Evolutionary conservation across 1,140 invertebrate genomes (phyloP), one percentile per base, ranked within the genome.

Genomic region (Drosophila elegans): DNA sequence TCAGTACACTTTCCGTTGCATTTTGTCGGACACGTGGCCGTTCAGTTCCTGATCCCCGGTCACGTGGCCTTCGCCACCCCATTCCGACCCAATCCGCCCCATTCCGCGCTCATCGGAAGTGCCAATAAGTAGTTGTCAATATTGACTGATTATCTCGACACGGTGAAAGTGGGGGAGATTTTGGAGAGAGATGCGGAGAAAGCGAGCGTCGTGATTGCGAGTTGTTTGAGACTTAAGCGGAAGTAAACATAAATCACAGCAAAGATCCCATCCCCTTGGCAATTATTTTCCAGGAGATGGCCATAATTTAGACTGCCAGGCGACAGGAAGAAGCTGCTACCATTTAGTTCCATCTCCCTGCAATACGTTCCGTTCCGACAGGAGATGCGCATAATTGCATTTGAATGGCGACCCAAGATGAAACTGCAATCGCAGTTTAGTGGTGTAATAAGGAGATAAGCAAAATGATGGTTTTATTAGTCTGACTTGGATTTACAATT

Each of bases 91-190:
- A 34, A 10, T 63, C 42, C 52, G 45, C 56, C 57, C 45, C 48
- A 34, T 13, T 63, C 42, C 52, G 55, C 38, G 45, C n/a, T 41
- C 67, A 49, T 54, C 90, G 90, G 90, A 91, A 90, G 89, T 91
- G 85, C 72, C 90, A 91, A 91, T 91, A 91, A 91, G 90, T 90
- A 91, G 90, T 91, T 91, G 90, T 91, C 90, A 91, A 91, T 91
- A 91, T 91, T 91, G 90, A 91, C 90, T 90, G 90, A 91, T 91
- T 91, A 91, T 91, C 84, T 90, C 79, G 73, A 82, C 80, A 79
- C 79, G 75, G 59, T 39, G 59, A 71, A 48, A 60, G 71, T 34
- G 69, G 38, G 61, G 42, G 44, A 48, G 25, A 39, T 44, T 12
- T 13, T 5, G 16, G 16, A 54, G 29, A 49, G 45, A 32, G 36